Base-by-base conservation (phyloP, 2,888 invertebrate genomes). In the Eilema sororculum region DNA sequence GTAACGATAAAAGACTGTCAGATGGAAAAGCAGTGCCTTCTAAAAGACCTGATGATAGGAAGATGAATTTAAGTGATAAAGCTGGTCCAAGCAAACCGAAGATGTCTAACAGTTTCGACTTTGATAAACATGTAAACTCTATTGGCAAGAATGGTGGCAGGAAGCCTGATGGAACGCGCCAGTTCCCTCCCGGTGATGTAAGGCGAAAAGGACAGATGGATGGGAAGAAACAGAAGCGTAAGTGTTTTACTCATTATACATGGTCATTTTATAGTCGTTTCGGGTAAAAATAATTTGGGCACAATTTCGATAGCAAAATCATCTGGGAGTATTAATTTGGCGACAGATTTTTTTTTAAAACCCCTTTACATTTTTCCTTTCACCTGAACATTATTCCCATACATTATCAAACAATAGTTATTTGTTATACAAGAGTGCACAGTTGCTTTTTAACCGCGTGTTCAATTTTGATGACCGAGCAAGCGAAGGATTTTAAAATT, bases 121-220 rank as follows among this genome's bases (percentile, higher is more conserved):
- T 95, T 73, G 94, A 95, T 73, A 94, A 92, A 79, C 94, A 95
- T 79, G 93, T 95, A 2, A 93, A 87, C 79, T 88, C 93, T 5
- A 81, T 95, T 68, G 86, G 86, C 63, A 80, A 82, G 75, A 83
- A 85, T 73, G 85, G 68, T 73, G 85, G 68, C 3, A 75, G 76
- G 41, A 84, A 79, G 46, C 74, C 78, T 62, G 87, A 91, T 78
- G 90, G 90, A 68, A 82, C 82, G 28, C 91, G 91, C 73, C 96
- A 96, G 80, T 95, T 95, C 79, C 96, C 96, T 20, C 95, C 96
- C 0, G 90, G 91, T 2, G 96, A 96, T 79, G 87, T 88, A 0
- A 89, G 89, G 74, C 87, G 89, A 81, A 91, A 89, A 87, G 85
- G 84, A 62, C 87, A 86, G 3, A 80, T 86, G 25, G 90, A 90